A percentile compares a stretch with the other conserved stretches of the same genome.
These are phyloP conservation scores for Malacoraja senta DNA, from an alignment of 2,797 vertebrate species.

Conservation along the genomic window DNA sequence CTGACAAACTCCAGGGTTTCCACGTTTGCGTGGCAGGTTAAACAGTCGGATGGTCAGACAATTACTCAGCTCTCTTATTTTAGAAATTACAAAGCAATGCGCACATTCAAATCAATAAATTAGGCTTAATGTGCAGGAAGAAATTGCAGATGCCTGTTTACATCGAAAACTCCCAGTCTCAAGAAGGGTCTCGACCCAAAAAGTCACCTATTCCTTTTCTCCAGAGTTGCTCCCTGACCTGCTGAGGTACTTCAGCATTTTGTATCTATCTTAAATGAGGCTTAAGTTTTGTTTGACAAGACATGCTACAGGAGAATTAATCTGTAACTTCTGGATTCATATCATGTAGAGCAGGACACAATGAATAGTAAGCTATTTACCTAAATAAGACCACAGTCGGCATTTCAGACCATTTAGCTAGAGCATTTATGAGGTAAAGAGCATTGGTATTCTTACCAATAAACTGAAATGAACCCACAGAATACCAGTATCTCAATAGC, in stretches of 20 bases:
- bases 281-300: neutral
- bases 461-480: neutral
- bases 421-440: neutral
- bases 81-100: neutral
- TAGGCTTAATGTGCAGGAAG: too few relatives aligned
- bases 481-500: neutral
- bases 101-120: neutral
- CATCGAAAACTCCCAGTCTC: too few relatives aligned
- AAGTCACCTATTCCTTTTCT: too few relatives aligned
- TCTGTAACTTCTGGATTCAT: neutral
- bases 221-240: too few relatives aligned
- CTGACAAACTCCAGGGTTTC: conserved; percentile 20
- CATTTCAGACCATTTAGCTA: neutral
- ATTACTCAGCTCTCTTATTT: neutral
- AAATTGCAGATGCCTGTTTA: too few relatives aligned
- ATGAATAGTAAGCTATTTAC: neutral
- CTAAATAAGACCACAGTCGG: neutral
- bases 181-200: too few relatives aligned
- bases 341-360: neutral
- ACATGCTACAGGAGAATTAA: neutral
- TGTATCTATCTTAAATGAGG: neutral
- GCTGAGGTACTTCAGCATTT: too few relatives aligned
- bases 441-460: neutral
- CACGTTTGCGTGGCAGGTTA: neutral
- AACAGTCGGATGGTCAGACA: neutral